Conservation (phyloP, 2,888 invertebrate genomes). For the Cetonia aurata region DNA sequence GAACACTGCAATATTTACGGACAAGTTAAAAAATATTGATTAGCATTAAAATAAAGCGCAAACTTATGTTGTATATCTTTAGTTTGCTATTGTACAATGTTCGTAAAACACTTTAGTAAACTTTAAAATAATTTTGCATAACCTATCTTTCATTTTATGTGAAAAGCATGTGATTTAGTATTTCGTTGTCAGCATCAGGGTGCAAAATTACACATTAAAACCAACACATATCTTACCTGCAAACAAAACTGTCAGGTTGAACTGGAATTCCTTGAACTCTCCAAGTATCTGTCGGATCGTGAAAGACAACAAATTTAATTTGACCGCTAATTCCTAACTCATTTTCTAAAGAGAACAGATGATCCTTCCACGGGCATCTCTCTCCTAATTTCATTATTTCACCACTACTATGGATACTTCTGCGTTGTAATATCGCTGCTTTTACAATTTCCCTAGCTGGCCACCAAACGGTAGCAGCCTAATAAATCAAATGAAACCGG, state of each 20-base stretch:
- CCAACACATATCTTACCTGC: slow-evolving; percentile 67
- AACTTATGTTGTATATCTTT: no score
- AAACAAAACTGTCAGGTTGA: slow-evolving; percentile 76
- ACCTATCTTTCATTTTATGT: no score
- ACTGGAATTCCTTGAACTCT: slow-evolving; percentile 89
- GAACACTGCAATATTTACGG: no score
- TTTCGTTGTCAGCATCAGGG: no score
- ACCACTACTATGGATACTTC: slow-evolving; percentile 79
- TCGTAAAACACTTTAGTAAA: no score
- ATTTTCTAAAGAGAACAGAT: slow-evolving; percentile 85
- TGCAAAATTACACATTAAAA: no score
- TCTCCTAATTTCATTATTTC: slow-evolving; percentile 82
- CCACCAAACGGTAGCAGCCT: slow-evolving; percentile 81
- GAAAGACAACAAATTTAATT: slow-evolving; percentile 81
- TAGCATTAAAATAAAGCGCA: no score
- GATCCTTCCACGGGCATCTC: slow-evolving; percentile 92
- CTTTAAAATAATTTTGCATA: no score
- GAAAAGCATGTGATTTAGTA: no score
- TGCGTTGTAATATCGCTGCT: slow-evolving; percentile 77
- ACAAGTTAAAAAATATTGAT: no score
- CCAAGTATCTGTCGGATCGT: slow-evolving; percentile 78
- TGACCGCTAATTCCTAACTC: slow-evolving; percentile 74
- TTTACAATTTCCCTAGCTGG: slow-evolving; percentile 86
- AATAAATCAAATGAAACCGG: slow-evolving; percentile 58
- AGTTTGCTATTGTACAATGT: no score